Evolutionary conservation across 2,113 vertebrate species (phyloP).

Genomic region (Corythoichthys haematopterus): DNA sequence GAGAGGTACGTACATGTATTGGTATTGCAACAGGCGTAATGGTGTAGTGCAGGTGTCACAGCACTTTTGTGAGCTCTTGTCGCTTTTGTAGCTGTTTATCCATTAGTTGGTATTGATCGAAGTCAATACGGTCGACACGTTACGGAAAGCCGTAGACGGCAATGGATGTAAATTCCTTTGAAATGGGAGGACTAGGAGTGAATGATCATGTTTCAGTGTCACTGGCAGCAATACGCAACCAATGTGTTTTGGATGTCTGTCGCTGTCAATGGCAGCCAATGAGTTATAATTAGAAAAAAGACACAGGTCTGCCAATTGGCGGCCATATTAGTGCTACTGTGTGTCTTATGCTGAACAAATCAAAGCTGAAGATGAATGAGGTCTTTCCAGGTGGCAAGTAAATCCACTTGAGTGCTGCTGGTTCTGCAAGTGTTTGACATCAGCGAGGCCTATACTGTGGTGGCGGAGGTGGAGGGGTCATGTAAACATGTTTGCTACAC

Average conservation of each 20-base stretch:
- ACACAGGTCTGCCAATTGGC: neutral
- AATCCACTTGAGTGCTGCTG: constrained; percentile 49
- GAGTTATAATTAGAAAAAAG: no score
- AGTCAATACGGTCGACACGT: neutral
- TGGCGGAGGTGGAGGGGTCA: neutral
- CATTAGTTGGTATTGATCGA: constrained; percentile 25
- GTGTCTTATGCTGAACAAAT: constrained; percentile 52
- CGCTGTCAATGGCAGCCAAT: no score
- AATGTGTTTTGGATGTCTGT: no score
- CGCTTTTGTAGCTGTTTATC: constrained; percentile 41
- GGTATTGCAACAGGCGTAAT: constrained; percentile 56
- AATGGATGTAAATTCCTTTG: no score
- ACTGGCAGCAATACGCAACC: no score
- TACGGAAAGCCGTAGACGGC: constrained; percentile 38
- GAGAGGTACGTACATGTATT: constrained; percentile 69
- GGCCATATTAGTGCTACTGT: constrained; percentile 47
- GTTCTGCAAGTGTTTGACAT: constrained; percentile 36
- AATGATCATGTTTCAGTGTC: no score
- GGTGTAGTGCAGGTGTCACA: constrained; percentile 57
- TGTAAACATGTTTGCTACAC: constrained; percentile 59
- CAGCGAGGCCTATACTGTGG: constrained; percentile 11
- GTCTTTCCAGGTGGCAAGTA: constrained; percentile 10
- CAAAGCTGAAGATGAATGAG: constrained; percentile 62
- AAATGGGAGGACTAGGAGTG: no score
- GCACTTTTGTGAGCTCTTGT: constrained; percentile 58